Percentiles rank a stretch among this genome's conserved stretches.
Conservation (phyloP, 2,797 vertebrate genomes). For the Amblyraja radiata region DNA sequence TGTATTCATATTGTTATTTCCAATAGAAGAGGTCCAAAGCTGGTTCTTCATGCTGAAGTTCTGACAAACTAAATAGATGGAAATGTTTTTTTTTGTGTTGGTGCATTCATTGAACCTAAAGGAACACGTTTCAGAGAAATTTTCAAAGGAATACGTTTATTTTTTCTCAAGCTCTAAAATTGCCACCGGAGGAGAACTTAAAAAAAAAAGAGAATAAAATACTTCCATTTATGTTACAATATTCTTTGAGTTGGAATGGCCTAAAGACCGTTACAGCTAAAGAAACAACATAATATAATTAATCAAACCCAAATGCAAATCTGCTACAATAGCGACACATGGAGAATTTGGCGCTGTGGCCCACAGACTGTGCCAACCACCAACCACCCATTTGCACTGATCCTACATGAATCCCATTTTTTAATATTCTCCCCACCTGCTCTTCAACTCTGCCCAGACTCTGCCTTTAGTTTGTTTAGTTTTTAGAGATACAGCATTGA, state of each 20-base stretch:
- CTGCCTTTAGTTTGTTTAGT: too few relatives aligned
- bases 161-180: neutral
- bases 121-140: neutral
- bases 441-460: too few relatives aligned
- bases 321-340: neutral
- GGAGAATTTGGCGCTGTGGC: too few relatives aligned
- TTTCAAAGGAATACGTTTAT: neutral
- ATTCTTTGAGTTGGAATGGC: neutral
- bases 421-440: too few relatives aligned
- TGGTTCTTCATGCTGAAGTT: constrained; percentile 19
- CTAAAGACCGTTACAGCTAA: neutral
- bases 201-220: neutral
- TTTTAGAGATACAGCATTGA: too few relatives aligned
- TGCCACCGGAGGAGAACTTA: neutral
- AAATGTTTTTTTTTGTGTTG: constrained; percentile 5
- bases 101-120: neutral
- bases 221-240: too few relatives aligned
- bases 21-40: neutral
- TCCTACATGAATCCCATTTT: too few relatives aligned
- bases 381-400: too few relatives aligned
- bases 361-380: too few relatives aligned
- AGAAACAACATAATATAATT: neutral
- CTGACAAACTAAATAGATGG: constrained; percentile 23
- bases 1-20: neutral
- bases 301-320: too few relatives aligned